Evolutionary conservation across 2,797 vertebrate species (phyloP).

Genomic region (Lepus oiostolus): DNA sequence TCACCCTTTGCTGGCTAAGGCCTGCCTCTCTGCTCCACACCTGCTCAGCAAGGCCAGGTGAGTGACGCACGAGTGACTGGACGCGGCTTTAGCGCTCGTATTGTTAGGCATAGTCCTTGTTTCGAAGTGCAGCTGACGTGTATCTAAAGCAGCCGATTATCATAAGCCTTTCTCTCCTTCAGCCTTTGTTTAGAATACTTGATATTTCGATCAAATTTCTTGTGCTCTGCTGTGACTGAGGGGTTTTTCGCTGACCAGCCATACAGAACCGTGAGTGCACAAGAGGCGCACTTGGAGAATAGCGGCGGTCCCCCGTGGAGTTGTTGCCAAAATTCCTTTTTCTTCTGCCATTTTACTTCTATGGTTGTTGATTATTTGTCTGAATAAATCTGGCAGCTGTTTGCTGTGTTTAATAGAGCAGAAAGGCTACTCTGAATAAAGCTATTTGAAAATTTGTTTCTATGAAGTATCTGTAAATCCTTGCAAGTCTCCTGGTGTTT

Average conservation of each 20-base stretch:
- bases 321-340: slow-evolving; percentile 92
- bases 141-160: slow-evolving; percentile 74
- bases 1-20: slow-evolving; percentile 91
- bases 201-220: slow-evolving; percentile 88
- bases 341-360: slow-evolving; percentile 92
- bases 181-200: slow-evolving; percentile 82
- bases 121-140: slow-evolving; percentile 69
- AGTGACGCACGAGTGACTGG: slow-evolving; percentile 87
- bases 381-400: slow-evolving; percentile 99
- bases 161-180: slow-evolving; percentile 42
- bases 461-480: slow-evolving; percentile 99
- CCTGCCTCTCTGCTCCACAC: slow-evolving; percentile 88
- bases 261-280: slow-evolving; percentile 92
- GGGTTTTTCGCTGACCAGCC: slow-evolving; percentile 91
- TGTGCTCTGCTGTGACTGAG: slow-evolving; percentile 86
- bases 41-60: slow-evolving; percentile 90
- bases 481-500: slow-evolving; percentile 95
- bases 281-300: slow-evolving; percentile 89
- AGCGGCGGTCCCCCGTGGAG: slow-evolving; percentile 90
- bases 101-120: slow-evolving; percentile 71
- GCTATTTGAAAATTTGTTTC: slow-evolving; percentile 99
- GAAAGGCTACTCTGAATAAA: slow-evolving; percentile 99
- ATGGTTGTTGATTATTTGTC: slow-evolving; percentile 99
- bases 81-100: slow-evolving; percentile 74
- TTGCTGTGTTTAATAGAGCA: slow-evolving; percentile 99